These are phyloP conservation scores for Spisula solida DNA, from an alignment of 2,888 invertebrate species.

Conservation along the genomic window DNA sequence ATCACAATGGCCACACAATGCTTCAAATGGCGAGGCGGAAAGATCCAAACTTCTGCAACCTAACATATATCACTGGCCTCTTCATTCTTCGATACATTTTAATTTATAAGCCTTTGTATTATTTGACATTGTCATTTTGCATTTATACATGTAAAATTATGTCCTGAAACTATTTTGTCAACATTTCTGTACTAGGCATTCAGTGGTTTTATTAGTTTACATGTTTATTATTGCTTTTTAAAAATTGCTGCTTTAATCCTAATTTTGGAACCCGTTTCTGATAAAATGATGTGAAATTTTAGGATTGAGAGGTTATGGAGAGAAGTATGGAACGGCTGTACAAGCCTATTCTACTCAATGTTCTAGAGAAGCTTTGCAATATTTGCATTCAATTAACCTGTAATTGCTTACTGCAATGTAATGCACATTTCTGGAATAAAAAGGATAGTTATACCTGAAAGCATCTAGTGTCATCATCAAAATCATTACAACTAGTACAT, in stretches of 20 bases:
- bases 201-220: background rate
- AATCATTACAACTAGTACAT: too few relatives aligned
- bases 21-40: too few relatives aligned
- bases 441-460: background rate
- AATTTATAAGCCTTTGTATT: too few relatives aligned
- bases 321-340: constrained; percentile 58
- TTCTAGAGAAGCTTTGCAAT: constrained; percentile 47
- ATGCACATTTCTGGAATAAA: constrained; percentile 5
- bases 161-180: too few relatives aligned
- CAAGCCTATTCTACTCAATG: constrained; percentile 47
- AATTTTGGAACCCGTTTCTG: background rate
- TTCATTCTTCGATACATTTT: too few relatives aligned
- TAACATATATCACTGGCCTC: too few relatives aligned
- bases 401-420: background rate
- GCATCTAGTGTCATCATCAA: too few relatives aligned
- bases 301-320: constrained; percentile 58
- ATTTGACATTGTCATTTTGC: too few relatives aligned
- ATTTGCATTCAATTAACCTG: constrained; percentile 28
- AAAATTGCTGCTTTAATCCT: background rate
- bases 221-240: background rate
- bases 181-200: background rate
- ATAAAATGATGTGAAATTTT: constrained; percentile 2
- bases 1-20: too few relatives aligned
- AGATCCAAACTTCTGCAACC: too few relatives aligned
- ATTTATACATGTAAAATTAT: too few relatives aligned